Percentiles rank a stretch among this genome's conserved stretches.
Evolutionary conservation across 2,888 invertebrate genomes (phyloP).

Genomic region (Hirtodrosophila trivittata): DNA sequence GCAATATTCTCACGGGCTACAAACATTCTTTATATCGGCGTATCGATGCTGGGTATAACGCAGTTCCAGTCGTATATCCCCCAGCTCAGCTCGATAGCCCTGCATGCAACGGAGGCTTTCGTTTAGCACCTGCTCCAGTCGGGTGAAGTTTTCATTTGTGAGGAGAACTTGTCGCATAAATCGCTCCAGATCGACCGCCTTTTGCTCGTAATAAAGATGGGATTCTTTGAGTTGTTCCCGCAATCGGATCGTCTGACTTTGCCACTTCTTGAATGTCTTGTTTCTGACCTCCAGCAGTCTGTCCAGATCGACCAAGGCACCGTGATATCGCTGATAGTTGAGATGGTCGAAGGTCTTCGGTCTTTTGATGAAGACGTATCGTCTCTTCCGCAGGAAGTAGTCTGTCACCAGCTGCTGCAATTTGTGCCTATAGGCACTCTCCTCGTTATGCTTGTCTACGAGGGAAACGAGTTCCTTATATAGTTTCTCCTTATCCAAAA

Average conservation of each 20-base stretch:
- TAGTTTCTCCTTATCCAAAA: conserved; percentile 40
- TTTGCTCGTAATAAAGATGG: not conserved
- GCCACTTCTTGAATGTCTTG: too few species aligned
- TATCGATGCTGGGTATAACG: conserved; percentile 34
- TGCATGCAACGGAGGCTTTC: conserved; percentile 31
- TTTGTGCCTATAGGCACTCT: fast-evolving
- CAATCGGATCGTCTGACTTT: not conserved
- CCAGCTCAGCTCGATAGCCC: conserved; percentile 25
- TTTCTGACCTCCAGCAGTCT: too few species aligned
- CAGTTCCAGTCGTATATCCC: conserved; percentile 20
- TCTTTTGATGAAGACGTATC: fast-evolving
- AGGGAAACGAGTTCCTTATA: not conserved
- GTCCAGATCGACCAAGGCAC: conserved; percentile 27
- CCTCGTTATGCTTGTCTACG: fast-evolving
- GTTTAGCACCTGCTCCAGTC: conserved; percentile 3
- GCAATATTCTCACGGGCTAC: not conserved
- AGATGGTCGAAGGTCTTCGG: fast-evolving
- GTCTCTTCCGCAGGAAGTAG: conserved; percentile 21
- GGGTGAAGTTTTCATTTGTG: conserved; percentile 7
- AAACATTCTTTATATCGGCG: conserved; percentile 31
- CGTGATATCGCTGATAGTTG: conserved; percentile 2
- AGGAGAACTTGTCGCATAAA: conserved; percentile 18
- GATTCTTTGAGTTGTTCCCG: not conserved
- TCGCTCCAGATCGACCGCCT: not conserved
- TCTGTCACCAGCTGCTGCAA: conserved; percentile 10